Evolutionary conservation across 2,113 vertebrate species (phyloP), one percentile per base, ranked within the genome.

Genomic region (Semnornis frantzii): DNA sequence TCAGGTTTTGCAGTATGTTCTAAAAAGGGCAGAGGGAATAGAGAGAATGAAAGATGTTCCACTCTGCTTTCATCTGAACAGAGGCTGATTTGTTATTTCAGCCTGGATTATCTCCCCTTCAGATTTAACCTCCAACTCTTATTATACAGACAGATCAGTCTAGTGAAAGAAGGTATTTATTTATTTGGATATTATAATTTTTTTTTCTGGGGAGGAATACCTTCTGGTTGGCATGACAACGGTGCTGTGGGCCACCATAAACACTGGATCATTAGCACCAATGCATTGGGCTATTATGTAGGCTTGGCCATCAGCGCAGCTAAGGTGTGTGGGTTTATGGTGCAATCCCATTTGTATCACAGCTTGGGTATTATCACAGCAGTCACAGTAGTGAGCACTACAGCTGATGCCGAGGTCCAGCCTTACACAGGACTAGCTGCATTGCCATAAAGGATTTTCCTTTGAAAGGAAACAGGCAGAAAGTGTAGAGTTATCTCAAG

Each of bases 241-340:
- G 0, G 57, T 91, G 75, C 94, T 77, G 75, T 91, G 87, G 95
- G 85, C 93, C 85, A 92, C 93, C 94, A 93, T 91, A 93, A 96
- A 94, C 85, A 77, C 95, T 87, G 95, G 87, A 85, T 95, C 95
- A 91, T 95, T 95, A 94, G 93, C 90, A 93, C 85, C 93, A 69
- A 23, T 37, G 93, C 85, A 72, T 0, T 78, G 90, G 93, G 62
- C 94, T 72, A 57, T 92, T 94, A 91, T 33, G 46, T 68, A 79
- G 89, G 82, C 89, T 78, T 91, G 95, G 93, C 89, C 87, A 82
- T 92, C 91, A 83, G 78, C 12, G 5, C 54, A 2, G 94, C 75
- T 93, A 93, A 94, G 94, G 96, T 93, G 82, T 83, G 76, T 82
- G 93, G 78, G 91, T 96, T 94, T 96, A 94, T 82, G 93, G 86